Conservation (phyloP, 2,113 vertebrate species). For the Nibea albiflora region DNA sequence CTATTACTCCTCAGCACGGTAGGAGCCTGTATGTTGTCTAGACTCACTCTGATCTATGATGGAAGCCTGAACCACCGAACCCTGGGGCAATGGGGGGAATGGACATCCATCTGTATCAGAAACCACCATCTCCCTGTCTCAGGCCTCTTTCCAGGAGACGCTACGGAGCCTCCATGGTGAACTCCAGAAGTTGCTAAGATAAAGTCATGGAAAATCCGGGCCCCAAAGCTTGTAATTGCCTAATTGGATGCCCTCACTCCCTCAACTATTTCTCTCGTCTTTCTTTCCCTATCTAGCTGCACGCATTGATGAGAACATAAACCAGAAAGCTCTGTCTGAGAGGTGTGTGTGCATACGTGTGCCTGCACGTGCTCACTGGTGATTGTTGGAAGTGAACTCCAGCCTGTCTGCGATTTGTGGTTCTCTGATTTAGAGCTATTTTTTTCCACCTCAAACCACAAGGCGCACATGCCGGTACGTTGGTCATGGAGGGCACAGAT, state of each 20-base stretch:
- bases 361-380: slow-evolving; percentile 38
- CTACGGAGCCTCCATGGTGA: slow-evolving; percentile 64
- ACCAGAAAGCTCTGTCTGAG: slow-evolving; percentile 45
- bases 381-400: slow-evolving; percentile 27
- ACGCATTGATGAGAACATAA: slow-evolving; percentile 63
- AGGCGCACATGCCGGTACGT: slow-evolving; percentile 24
- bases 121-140: slow-evolving; percentile 62
- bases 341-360: slow-evolving; percentile 48
- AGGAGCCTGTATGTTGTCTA: slow-evolving; percentile 61
- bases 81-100: slow-evolving; percentile 38
- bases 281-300: slow-evolving; percentile 47
- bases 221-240: slow-evolving; percentile 74
- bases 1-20: slow-evolving; percentile 19
- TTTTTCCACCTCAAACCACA: slow-evolving; percentile 60
- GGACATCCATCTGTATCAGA: slow-evolving; percentile 69
- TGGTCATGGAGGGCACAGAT: slow-evolving; percentile 41
- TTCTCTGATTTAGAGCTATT: slow-evolving; percentile 55
- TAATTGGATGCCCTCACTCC: slow-evolving; percentile 68
- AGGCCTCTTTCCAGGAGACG: slow-evolving; percentile 76
- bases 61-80: slow-evolving; percentile 38
- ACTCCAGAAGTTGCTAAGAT: slow-evolving; percentile 67
- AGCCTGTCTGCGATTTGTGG: slow-evolving; percentile 65
- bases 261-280: slow-evolving; percentile 55
- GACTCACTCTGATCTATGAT: slow-evolving; percentile 64
- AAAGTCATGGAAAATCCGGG: slow-evolving; percentile 80